Conservation (phyloP, 2,888 invertebrate species). For the Boloria euphrosyne region DNA sequence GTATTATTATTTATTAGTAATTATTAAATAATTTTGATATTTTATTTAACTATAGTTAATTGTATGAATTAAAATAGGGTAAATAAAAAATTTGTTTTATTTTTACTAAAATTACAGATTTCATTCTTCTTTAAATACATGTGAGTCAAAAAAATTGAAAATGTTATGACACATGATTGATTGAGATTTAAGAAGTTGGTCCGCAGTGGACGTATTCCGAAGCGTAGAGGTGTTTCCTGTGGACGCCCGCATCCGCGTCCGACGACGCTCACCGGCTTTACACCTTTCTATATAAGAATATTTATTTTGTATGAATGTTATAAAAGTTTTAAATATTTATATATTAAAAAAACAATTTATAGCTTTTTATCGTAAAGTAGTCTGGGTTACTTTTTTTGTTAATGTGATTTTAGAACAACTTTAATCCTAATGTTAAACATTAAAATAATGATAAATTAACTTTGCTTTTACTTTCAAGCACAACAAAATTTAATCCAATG, state of each 20-base stretch:
- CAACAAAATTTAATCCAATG: no score
- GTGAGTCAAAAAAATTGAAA: no score
- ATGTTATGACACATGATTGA: neutral
- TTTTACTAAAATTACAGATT: no score
- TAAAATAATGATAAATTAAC: no score
- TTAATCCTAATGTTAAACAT: no score
- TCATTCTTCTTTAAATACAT: no score
- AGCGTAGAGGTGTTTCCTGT: slow-evolving; percentile 43
- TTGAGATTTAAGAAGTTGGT: slow-evolving; percentile 3
- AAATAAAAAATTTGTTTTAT: no score
- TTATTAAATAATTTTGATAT: neutral
- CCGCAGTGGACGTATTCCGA: slow-evolving; percentile 1
- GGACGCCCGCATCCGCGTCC: slow-evolving; percentile 47
- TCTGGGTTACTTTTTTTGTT: no score
- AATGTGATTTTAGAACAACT: no score
- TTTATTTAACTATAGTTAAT: neutral
- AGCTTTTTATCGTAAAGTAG: no score
- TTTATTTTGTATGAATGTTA: neutral
- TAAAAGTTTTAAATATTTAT: neutral
- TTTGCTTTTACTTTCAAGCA: no score
- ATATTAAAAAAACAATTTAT: no score
- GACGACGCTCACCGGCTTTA: slow-evolving; percentile 12
- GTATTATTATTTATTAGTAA: neutral
- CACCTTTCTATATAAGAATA: neutral
- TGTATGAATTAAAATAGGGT: neutral